Percentiles rank a stretch among this genome's conserved stretches.
These are phyloP conservation scores for Prionchulus punctatus DNA, from an alignment of 2,888 invertebrate genomes.

Conservation along the genomic window DNA sequence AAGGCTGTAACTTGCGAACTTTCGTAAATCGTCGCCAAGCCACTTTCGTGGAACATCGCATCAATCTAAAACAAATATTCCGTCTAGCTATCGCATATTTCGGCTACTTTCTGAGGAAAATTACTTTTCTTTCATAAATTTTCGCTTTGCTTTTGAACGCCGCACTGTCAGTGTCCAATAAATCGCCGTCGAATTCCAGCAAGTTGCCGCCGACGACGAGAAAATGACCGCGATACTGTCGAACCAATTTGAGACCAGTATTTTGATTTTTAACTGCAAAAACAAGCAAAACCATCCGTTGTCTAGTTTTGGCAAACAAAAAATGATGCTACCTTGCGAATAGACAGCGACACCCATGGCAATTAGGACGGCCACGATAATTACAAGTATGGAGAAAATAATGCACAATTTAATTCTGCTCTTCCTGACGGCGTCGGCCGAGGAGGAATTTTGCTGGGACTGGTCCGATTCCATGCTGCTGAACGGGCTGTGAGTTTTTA, in stretches of 20 bases:
- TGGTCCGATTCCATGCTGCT: not conserved
- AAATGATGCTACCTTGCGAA: slow-evolving; percentile 9
- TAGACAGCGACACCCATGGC: slow-evolving; percentile 12
- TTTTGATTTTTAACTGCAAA: slow-evolving; percentile 1
- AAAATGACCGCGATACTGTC: slow-evolving; percentile 1
- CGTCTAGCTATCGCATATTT: too few relatives aligned
- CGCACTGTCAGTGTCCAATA: not conserved
- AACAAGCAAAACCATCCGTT: too few relatives aligned
- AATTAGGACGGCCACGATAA: slow-evolving; percentile 10
- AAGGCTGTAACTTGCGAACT: not conserved
- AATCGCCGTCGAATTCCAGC: not conserved
- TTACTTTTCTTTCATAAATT: too few relatives aligned
- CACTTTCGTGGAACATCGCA: not conserved
- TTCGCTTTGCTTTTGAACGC: not conserved
- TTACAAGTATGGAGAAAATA: slow-evolving; percentile 7
- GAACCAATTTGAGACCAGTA: not conserved
- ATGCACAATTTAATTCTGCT: slow-evolving; percentile 2
- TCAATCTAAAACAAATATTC: slow-evolving; percentile 4
- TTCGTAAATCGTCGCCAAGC: not conserved
- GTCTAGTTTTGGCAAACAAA: too few relatives aligned
- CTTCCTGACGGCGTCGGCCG: not conserved
- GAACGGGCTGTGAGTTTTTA: not conserved
- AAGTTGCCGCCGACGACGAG: not conserved
- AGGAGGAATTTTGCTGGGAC: not conserved
- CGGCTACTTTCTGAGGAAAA: too few relatives aligned